Evolutionary conservation across 2,113 vertebrate genomes (phyloP).

Genomic region (Oncorhynchus kisutch): DNA sequence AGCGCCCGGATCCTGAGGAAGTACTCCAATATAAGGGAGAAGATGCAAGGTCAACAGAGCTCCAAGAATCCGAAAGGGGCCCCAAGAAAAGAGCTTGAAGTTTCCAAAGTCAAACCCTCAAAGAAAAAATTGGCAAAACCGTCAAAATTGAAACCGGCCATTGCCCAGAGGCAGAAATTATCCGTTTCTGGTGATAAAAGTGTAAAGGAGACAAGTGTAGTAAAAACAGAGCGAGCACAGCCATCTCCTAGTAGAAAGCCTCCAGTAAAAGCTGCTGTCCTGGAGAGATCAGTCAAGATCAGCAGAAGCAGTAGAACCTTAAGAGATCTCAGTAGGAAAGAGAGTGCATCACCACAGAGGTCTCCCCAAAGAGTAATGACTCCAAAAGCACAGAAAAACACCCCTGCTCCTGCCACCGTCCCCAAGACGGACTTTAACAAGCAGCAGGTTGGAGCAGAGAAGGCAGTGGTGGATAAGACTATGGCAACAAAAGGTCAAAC

Average conservation of each 20-base stretch:
- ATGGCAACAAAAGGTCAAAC: conserved; percentile 3
- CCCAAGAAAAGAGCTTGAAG: conserved; percentile 63
- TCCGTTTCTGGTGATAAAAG: conserved; percentile 41
- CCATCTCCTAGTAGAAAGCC: conserved; percentile 51
- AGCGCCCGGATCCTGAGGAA: conserved; percentile 90
- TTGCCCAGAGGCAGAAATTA: conserved; percentile 65
- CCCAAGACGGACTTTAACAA: conserved; percentile 43
- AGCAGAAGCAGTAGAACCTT: conserved; percentile 37
- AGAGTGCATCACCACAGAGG: conserved; percentile 53
- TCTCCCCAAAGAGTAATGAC: conserved; percentile 53
- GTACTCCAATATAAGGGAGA: conserved; percentile 90
- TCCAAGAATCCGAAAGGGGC: conserved; percentile 63
- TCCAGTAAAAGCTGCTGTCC: conserved; percentile 33
- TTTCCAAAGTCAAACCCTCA: conserved; percentile 73
- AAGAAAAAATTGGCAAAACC: conserved; percentile 62
- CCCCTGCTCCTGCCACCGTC: conserved; percentile 15
- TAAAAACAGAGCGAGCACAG: conserved; percentile 58
- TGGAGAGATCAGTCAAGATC: conserved; percentile 37
- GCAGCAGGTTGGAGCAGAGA: conserved; percentile 47
- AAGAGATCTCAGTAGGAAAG: conserved; percentile 40
- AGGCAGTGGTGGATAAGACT: conserved; percentile 37
- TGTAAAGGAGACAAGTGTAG: conserved; percentile 56
- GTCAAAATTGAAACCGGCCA: conserved; percentile 68
- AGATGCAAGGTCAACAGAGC: conserved; percentile 85
- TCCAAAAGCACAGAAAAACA: conserved; percentile 47